A percentile compares a stretch with the other conserved stretches of the same genome.
Evolutionary conservation across 2,113 vertebrate genomes (phyloP).

Genomic region (Catharus fuscescens): DNA sequence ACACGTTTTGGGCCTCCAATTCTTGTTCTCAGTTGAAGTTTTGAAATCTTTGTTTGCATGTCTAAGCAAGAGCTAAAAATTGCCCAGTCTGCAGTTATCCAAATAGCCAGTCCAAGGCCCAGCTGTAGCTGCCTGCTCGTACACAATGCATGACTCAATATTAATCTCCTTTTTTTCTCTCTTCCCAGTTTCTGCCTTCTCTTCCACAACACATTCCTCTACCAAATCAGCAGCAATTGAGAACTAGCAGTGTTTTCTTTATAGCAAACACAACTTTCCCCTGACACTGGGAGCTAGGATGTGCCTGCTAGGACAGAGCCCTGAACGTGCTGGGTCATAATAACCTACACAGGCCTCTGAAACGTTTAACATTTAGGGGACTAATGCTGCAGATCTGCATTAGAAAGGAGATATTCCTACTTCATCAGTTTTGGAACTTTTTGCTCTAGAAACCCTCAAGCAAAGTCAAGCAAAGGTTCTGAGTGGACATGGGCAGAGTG

Average conservation of each 20-base stretch:
- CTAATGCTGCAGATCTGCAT: neutral
- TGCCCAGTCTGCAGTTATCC: neutral
- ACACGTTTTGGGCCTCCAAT: neutral
- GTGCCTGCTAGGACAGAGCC: neutral
- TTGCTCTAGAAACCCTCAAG: neutral
- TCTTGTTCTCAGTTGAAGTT: neutral
- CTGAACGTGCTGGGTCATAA: neutral
- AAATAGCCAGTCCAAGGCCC: neutral
- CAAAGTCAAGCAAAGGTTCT: neutral
- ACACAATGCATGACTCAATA: neutral
- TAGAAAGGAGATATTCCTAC: neutral
- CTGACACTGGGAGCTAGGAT: neutral
- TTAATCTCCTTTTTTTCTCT: neutral
- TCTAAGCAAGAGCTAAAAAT: neutral
- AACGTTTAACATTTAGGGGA: neutral
- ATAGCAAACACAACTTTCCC: neutral
- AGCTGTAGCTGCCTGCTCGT: neutral
- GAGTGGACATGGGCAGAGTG: neutral
- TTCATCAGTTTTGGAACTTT: neutral
- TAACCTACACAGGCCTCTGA: neutral
- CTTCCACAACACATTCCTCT: neutral
- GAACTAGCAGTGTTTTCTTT: neutral
- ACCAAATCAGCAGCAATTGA: neutral
- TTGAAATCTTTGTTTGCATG: neutral
- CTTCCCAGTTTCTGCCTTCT: neutral